phyloP scores from a whole-genome alignment of 2,888 invertebrate genomes.

The Lasiommata megera region DNA sequence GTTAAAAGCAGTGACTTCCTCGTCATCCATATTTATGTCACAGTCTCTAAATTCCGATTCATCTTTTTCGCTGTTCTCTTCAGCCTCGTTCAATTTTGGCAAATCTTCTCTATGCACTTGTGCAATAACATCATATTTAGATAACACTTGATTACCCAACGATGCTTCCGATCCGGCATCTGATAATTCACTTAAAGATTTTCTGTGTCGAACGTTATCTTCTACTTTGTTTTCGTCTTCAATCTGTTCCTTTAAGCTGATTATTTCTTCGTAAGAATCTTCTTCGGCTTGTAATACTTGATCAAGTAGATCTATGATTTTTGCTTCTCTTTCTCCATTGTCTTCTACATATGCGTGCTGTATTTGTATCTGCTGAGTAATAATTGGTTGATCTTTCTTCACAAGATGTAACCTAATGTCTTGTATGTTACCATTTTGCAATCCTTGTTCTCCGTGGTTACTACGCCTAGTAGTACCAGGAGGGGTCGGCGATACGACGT shows the following conservation, averaged over 20 bases:
- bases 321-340: slow-evolving; percentile 71
- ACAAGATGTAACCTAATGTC: slow-evolving; percentile 40
- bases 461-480: slow-evolving; percentile 55
- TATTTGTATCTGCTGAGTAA: slow-evolving; percentile 52
- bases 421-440: slow-evolving; percentile 31
- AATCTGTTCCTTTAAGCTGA: slow-evolving; percentile 53
- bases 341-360: slow-evolving; percentile 61
- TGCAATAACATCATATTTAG: slow-evolving; percentile 80
- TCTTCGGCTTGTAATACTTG: slow-evolving; percentile 76
- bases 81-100: slow-evolving; percentile 63
- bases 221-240: slow-evolving; percentile 42
- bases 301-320: slow-evolving; percentile 72
- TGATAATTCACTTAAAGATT: slow-evolving; percentile 66
- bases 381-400: slow-evolving; percentile 40
- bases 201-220: slow-evolving; percentile 51
- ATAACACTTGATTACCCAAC: slow-evolving; percentile 64
- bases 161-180: slow-evolving; percentile 73
- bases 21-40: slow-evolving; percentile 40
- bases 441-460: slow-evolving; percentile 41
- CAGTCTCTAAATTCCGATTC: slow-evolving; percentile 32
- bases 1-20: slow-evolving; percentile 59
- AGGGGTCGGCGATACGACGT: slow-evolving; percentile 68
- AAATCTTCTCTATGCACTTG: slow-evolving; percentile 81
- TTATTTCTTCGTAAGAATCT: slow-evolving; percentile 62
- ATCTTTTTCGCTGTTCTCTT: slow-evolving; percentile 50